Conservation (phyloP, 1,140 invertebrate genomes). For the Ruditapes philippinarum region DNA sequence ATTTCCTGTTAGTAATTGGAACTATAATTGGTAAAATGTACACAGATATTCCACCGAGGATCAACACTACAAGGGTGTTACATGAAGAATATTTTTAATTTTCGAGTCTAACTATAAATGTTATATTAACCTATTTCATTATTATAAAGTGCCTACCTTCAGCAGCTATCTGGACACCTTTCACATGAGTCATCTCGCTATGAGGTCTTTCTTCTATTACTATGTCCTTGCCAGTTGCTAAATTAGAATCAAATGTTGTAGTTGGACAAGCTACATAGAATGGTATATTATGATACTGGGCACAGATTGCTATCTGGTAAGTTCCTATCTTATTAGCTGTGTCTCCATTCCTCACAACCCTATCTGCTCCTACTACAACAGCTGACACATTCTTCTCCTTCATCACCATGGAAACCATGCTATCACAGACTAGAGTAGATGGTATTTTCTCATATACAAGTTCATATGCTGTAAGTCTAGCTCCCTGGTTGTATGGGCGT, state of each 20-base stretch:
- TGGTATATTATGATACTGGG: constrained; percentile 96
- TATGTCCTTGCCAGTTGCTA: constrained; percentile 94
- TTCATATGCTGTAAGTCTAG: constrained; percentile 98
- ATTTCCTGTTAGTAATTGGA: too few species aligned
- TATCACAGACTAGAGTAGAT: constrained; percentile 97
- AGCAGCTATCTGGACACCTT: constrained; percentile 94
- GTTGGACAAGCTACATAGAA: constrained; percentile 98
- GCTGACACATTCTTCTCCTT: constrained; percentile 89
- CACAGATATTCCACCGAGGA: too few species aligned
- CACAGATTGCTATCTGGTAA: constrained; percentile 96
- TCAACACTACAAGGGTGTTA: too few species aligned
- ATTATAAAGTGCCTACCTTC: too few species aligned
- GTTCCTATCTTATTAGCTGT: constrained; percentile 99
- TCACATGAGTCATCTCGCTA: constrained; percentile 96
- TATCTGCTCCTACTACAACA: constrained; percentile 87
- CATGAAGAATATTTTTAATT: too few species aligned
- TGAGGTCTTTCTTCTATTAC: constrained; percentile 97
- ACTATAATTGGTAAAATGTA: too few species aligned
- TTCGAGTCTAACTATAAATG: too few species aligned
- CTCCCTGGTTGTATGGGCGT: constrained; percentile 98
- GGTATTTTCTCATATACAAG: constrained; percentile 97
- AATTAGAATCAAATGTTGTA: constrained; percentile 95
- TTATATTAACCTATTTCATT: too few species aligned
- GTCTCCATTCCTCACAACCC: constrained; percentile 97
- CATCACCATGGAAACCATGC: constrained; percentile 97